Base-by-base conservation (phyloP, 2,888 invertebrate species). In the Omphaloscelis lunosa region DNA sequence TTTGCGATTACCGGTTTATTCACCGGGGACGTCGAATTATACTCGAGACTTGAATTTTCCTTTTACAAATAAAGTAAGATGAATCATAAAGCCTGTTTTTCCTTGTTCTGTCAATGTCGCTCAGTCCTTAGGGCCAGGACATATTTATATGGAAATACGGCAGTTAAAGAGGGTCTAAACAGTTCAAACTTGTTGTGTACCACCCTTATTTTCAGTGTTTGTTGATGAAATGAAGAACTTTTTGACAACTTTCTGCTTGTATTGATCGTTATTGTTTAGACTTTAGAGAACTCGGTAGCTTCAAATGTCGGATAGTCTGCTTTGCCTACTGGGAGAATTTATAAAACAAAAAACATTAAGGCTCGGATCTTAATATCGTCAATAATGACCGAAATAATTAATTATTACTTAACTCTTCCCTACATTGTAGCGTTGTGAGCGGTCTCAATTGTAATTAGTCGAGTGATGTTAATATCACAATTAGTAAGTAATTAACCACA, bases 131-230 rank as follows among this genome's bases (percentile, higher is more conserved):
- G 67, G 79, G 67, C 75, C 80, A 80, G 61, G 58, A 66, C 75
- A 76, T 84, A 84, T 87, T 87, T 88, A 75, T 75, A 88, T 84
- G 82, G 80, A 86, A 88, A 87, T 86, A 48, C 61, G 63, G 72
- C 68, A 79, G 83, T 84, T 79, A 86, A 72, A 86, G 88, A 79
- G 69, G 80, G 73, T 79, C 80, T 79, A 77, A 81, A 76, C 79
- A 66, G 73, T 88, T 75, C n/a, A 58, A 75, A 85, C 59, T 86
- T 80, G 79, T 82, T 77, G 68, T 77, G 73, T 41, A 70, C 72
- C 51, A 59, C 58, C 69, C 65, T 73, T 83, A 76, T 85, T 75
- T 78, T 68, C 73, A 56, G 65, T 79, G 67, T 85, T 78, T 68
- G 66, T 76, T 82, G 77, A 72, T 73, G 59, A 53, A 80, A 76